Base-by-base conservation (phyloP, 2,113 vertebrate genomes). In the Engystomops pustulosus region DNA sequence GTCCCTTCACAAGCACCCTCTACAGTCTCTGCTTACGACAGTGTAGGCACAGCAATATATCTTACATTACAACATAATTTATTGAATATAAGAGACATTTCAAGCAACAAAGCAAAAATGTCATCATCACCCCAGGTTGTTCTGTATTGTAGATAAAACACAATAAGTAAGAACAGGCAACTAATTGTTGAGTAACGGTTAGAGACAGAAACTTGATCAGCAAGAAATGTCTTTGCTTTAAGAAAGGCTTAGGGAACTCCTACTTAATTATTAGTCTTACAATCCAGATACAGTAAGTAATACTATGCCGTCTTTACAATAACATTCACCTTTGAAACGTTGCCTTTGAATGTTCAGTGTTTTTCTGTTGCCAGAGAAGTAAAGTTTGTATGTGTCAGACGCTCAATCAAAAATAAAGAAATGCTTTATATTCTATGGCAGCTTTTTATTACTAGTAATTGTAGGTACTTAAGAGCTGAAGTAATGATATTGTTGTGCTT, bases 211-310 rank as follows among this genome's bases (percentile, higher is more conserved):
- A 91, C 41, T 27, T 38, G 76, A 91, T 88, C 82, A 83, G 68
- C 38, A 86, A 74, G 36, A 90, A 90, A 89, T 70, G 69, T 72
- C 87, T 88, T 71, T 86, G 71, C 74, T 77, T 88, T 80, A 72
- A 32, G 75, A 78, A 85, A 65, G 41, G 71, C 87, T 70, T 70
- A 17, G 25, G 79, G 67, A 86, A 87, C 7, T 7, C 86, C 87
- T 51, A 84, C 36, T 81, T 90, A 89, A 89, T 91, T 88, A 89
- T 18, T 49, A 80, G 85, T 87, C 91, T 89, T 60, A 18, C 86
- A 87, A 86, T 65, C 27, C 76, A 72, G 18, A 78, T 76, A 85
- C 83, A 87, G 85, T 89, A 87, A 87, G 88, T 87, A 90, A 90
- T 84, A 87, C 74, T 86, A 90, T 83, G 88, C 86, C 80, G 83